Evolutionary conservation across 1,140 invertebrate species (phyloP), one percentile per base, ranked within the genome.

Genomic region (Orius laevigatus): DNA sequence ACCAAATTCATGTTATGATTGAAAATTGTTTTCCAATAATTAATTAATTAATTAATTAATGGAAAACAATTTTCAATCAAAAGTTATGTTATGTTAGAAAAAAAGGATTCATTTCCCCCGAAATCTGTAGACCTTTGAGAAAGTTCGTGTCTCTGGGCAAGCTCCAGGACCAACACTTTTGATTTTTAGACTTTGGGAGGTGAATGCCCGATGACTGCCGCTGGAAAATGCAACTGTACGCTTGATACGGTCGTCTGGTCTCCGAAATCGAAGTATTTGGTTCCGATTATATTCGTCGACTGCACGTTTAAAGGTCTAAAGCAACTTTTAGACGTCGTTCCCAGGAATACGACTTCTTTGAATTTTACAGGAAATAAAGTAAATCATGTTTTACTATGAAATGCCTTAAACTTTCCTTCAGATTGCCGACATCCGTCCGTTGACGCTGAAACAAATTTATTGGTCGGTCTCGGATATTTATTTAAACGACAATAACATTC

Each of bases 401-500:
- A 34, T 34, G 33, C 8, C 5, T 31, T 38, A 34, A 15, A 8
- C 16, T 41, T 48, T 31, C n/a, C 38, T 49, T 42, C 33, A 51
- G 49, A 51, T 51, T 15, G 34, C 33, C 14, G 49, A 51, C 40
- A 36, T 51, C 1, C 15, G 25, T 8, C 44, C 49, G 5, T 62
- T 87, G 10, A 68, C 73, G 0, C 72, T 70, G 6, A 83, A 84
- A 64, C 66, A 67, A 0, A 61, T 67, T 38, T 85, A 84, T 56
- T 66, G 66, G 33, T 65, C 69, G 48, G 68, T 87, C 0, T 60
- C 74, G 25, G 81, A 86, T 57, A 59, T 89, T 2, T 83, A 81
- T 59, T 59, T 88, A 46, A 81, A 86, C 56, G 70, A 82, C 56
- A 89, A 89, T 62, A 63, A 62, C 14, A 72, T 89, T 12, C 66